phyloP scores from a whole-genome alignment of 1,140 invertebrate species.

The Drosophila saltans region DNA sequence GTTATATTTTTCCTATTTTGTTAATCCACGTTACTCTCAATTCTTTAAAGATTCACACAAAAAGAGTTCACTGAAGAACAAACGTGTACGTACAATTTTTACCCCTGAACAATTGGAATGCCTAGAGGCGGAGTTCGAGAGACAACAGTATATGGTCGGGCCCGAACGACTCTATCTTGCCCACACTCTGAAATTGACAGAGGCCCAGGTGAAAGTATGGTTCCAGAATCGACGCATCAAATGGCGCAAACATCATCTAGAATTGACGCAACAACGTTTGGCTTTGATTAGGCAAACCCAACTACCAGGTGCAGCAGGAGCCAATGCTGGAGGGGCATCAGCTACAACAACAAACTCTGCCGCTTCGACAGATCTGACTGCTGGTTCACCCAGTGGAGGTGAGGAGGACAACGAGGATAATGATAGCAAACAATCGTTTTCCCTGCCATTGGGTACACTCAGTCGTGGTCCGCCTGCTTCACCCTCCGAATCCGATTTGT shows the following conservation, averaged over 20 bases:
- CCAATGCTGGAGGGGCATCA: conserved; percentile 7
- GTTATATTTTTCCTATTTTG: neutral
- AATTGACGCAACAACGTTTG: conserved; percentile 94
- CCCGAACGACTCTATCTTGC: conserved; percentile 95
- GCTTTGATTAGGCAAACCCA: conserved; percentile 89
- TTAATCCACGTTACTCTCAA: neutral
- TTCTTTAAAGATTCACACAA: conserved; percentile 59
- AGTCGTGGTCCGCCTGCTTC: conserved; percentile 46
- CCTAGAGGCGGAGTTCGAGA: conserved; percentile 95
- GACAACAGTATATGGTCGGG: conserved; percentile 97
- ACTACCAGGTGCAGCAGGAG: conserved; percentile 46
- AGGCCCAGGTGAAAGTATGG: conserved; percentile 98
- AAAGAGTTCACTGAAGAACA: conserved; percentile 84
- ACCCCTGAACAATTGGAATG: conserved; percentile 96
- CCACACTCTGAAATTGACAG: conserved; percentile 93
- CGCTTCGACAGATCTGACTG: conserved; percentile 34
- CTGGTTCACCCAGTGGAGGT: conserved; percentile 60
- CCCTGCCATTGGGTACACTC: conserved; percentile 48
- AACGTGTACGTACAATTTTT: conserved; percentile 96
- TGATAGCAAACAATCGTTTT: conserved; percentile 71
- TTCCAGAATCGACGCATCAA: conserved; percentile 98
- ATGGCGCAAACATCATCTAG: conserved; percentile 96
- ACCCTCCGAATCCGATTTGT: conserved; percentile 76
- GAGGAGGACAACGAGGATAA: conserved; percentile 77
- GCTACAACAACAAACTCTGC: conserved; percentile 22